phyloP scores from a whole-genome alignment of 2,888 invertebrate genomes.

The Torymus tubicola region DNA sequence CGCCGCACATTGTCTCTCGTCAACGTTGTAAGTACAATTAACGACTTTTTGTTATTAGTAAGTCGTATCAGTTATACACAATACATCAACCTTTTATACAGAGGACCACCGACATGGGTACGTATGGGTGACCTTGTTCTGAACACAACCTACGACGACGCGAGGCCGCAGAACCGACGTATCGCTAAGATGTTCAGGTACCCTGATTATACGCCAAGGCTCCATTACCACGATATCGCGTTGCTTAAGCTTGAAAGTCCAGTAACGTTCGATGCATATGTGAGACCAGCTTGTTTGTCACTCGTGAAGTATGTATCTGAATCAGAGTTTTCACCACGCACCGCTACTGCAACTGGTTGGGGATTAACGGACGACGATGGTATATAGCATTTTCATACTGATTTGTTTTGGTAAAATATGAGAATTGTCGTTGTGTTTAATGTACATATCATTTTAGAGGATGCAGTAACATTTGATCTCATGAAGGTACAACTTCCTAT shows the following conservation, averaged over 20 bases:
- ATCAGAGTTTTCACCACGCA: conserved; percentile 52
- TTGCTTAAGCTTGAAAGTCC: conserved; percentile 74
- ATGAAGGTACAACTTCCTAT: conserved; percentile 78
- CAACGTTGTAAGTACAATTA: background rate
- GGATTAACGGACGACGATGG: conserved; percentile 69
- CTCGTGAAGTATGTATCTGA: conserved; percentile 46
- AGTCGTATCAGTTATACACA: no score
- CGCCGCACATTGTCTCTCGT: conserved; percentile 40
- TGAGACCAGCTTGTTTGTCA: conserved; percentile 77
- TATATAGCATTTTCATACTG: no score
- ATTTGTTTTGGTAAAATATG: no score
- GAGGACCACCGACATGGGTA: conserved; percentile 69
- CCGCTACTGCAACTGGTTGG: conserved; percentile 77
- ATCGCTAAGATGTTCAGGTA: conserved; percentile 72
- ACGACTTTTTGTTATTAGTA: no score
- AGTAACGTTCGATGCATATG: conserved; percentile 73
- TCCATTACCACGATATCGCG: conserved; percentile 78
- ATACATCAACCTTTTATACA: no score
- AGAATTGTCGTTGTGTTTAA: no score
- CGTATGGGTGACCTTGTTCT: conserved; percentile 77
- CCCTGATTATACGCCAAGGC: conserved; percentile 74
- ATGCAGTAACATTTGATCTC: conserved; percentile 71
- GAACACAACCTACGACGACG: conserved; percentile 70
- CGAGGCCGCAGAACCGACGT: conserved; percentile 70
- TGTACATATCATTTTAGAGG: conserved; percentile 58